A percentile compares a stretch with the other conserved stretches of the same genome.
Evolutionary conservation across 2,888 invertebrate species (phyloP).

Genomic region (Heliconius cydno): DNA sequence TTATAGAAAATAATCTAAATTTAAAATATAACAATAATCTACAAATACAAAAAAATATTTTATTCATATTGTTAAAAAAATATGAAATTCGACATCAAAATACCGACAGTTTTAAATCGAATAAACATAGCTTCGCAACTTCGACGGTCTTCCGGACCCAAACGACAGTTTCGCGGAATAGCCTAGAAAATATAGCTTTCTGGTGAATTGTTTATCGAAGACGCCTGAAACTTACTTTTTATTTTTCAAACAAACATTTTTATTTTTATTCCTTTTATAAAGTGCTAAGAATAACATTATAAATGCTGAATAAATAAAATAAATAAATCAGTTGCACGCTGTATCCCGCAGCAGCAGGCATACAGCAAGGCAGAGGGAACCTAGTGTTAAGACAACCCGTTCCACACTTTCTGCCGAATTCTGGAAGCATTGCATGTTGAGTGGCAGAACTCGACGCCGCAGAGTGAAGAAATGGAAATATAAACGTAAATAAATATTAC

Average conservation of each 20-base stretch:
- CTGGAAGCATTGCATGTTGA: too few species aligned
- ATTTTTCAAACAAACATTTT: conserved; percentile 1
- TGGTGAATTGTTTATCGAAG: conserved; percentile 19
- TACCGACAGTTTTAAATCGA: conserved; percentile 10
- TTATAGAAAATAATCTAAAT: too few species aligned
- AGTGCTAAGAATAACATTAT: neutral
- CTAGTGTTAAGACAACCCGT: too few species aligned
- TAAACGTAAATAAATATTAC: too few species aligned
- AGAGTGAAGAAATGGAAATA: too few species aligned
- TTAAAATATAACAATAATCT: too few species aligned
- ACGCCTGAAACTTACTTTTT: neutral
- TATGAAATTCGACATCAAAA: neutral
- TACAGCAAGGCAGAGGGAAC: too few species aligned
- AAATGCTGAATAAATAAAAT: neutral
- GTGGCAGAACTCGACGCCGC: too few species aligned
- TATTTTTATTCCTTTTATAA: neutral
- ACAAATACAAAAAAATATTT: too few species aligned
- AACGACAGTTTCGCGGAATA: conserved; percentile 14
- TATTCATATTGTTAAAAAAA: neutral
- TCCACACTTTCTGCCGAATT: too few species aligned
- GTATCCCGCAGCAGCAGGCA: too few species aligned
- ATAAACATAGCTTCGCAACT: conserved; percentile 13
- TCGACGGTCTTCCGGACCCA: conserved; percentile 18
- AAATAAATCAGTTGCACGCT: too few species aligned
- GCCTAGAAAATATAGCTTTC: conserved; percentile 16